Evolutionary conservation across 23 tunicate genomes (phyloP).

Genomic region (Styela clava): DNA sequence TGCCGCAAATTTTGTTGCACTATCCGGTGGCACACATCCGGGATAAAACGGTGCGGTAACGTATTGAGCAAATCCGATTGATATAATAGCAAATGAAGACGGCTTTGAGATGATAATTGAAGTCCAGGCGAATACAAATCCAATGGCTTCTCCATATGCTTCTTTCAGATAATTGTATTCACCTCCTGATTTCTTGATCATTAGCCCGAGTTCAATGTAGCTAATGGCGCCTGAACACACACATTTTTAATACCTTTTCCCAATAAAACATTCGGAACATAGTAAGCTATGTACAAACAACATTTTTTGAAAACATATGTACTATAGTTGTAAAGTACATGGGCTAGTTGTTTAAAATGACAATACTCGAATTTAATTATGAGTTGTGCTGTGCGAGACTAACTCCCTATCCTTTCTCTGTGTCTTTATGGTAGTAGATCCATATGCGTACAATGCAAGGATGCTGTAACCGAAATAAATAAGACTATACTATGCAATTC

Average conservation of each 20-base stretch:
- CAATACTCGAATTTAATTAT: no score
- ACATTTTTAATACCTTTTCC: neutral
- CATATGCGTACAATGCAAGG: no score
- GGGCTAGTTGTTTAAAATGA: no score
- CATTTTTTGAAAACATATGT: no score
- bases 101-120: slow-evolving; percentile 81
- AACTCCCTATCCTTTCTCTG: no score
- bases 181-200: slow-evolving; percentile 85
- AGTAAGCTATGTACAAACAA: neutral
- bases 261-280: neutral
- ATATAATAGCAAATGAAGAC: slow-evolving; percentile 84
- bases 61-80: slow-evolving; percentile 90
- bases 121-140: slow-evolving; percentile 91
- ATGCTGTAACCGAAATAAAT: no score
- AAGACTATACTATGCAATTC: no score
- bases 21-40: slow-evolving; percentile 79
- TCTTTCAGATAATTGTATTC: slow-evolving; percentile 80
- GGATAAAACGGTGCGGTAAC: slow-evolving; percentile 92
- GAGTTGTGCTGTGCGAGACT: no score
- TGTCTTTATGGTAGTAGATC: no score
- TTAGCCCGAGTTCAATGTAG: slow-evolving; percentile 87
- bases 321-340: no score
- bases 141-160: slow-evolving; percentile 82
- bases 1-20: slow-evolving; percentile 78
- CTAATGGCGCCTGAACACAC: slow-evolving; percentile 61